Percentiles rank a stretch among this genome's conserved stretches.
Conservation (phyloP, 2,888 invertebrate genomes). For the Eudasyphora cyanicolor region DNA sequence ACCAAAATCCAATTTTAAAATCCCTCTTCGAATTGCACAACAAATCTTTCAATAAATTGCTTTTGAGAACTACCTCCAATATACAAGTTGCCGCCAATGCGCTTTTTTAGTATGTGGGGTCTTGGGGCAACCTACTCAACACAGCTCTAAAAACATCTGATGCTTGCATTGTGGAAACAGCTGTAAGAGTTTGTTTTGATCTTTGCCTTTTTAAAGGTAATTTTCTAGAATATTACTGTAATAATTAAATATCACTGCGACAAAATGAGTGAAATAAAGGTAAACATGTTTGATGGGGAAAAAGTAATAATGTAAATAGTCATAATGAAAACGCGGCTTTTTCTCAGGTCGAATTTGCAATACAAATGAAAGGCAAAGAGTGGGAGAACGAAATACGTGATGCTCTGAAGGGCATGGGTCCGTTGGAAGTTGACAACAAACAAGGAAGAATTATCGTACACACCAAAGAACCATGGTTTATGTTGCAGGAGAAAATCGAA, state of each 20-base stretch:
- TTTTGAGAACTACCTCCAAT: neutral
- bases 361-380: slow-evolving; percentile 82
- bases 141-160: slow-evolving; percentile 30
- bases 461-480: slow-evolving; percentile 77
- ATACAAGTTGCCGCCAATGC: too few species aligned
- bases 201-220: slow-evolving; percentile 36
- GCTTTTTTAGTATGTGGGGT: too few species aligned
- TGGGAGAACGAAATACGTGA: slow-evolving; percentile 81
- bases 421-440: slow-evolving; percentile 74
- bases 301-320: neutral
- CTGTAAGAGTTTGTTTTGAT: slow-evolving; percentile 39
- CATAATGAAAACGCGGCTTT: slow-evolving; percentile 7
- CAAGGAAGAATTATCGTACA: slow-evolving; percentile 76
- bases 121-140: neutral
- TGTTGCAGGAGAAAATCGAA: slow-evolving; percentile 81
- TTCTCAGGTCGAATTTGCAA: slow-evolving; percentile 84
- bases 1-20: too few species aligned
- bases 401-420: slow-evolving; percentile 78
- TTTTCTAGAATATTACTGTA: slow-evolving; percentile 13
- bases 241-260: neutral
- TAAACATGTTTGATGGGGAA: slow-evolving; percentile 44
- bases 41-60: too few species aligned
- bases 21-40: too few species aligned
- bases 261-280: slow-evolving; percentile 74
- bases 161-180: slow-evolving; percentile 14